Percentiles rank a stretch among this genome's conserved stretches.
Conservation (phyloP, 2,113 vertebrate species). For the Oostethus manadensis region DNA sequence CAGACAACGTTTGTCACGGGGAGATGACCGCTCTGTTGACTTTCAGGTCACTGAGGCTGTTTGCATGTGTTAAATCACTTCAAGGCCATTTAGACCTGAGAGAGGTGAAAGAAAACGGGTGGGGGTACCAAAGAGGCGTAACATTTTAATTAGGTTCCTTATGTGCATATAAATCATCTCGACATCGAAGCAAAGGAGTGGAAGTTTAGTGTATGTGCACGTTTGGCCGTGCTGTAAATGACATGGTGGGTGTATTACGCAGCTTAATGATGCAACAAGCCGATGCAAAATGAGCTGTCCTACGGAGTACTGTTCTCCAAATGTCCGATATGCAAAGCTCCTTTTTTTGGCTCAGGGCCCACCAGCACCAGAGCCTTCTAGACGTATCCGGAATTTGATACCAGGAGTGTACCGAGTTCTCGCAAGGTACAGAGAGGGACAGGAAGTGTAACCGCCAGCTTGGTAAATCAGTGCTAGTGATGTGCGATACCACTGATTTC, state of each 20-base stretch:
- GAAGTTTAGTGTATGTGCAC: background rate
- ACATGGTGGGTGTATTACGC: background rate
- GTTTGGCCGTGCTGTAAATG: background rate
- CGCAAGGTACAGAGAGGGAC: too few relatives aligned
- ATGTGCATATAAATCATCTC: constrained; percentile 1
- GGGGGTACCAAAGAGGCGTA: background rate
- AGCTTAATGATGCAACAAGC: background rate
- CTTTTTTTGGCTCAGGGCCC: background rate
- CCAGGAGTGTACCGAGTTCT: too few relatives aligned
- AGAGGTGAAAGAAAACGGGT: constrained; percentile 15
- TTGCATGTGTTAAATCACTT: constrained; percentile 26
- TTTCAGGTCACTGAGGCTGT: constrained; percentile 23
- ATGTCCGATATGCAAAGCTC: background rate
- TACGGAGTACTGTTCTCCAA: background rate
- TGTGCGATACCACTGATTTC: too few relatives aligned
- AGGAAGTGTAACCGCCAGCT: too few relatives aligned
- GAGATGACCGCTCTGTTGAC: constrained; percentile 21
- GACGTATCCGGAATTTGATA: too few relatives aligned
- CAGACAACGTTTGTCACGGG: constrained; percentile 23
- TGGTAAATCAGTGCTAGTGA: too few relatives aligned
- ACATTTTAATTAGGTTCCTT: constrained; percentile 1
- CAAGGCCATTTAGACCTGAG: constrained; percentile 8
- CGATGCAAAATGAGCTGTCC: background rate
- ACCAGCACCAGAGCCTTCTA: too few relatives aligned
- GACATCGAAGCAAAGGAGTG: background rate